These are phyloP conservation scores for Amblyjoppa fuscipennis DNA, from an alignment of 2,888 invertebrate genomes.

Conservation along the genomic window DNA sequence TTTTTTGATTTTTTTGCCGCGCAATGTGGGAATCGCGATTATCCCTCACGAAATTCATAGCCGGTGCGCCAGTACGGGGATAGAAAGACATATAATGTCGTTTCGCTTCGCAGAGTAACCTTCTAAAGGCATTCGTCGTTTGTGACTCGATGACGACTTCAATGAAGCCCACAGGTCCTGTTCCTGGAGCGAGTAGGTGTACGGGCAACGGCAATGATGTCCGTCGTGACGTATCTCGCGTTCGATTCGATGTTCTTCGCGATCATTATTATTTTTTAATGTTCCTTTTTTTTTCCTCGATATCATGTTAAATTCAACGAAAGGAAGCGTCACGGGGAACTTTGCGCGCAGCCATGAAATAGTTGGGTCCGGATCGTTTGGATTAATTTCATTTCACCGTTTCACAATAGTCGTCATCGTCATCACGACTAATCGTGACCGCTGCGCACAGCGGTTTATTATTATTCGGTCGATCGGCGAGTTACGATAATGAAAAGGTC, in stretches of 20 bases:
- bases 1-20: not conserved
- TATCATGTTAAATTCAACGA: not conserved
- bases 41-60: slow-evolving; percentile 37
- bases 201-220: not conserved
- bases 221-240: not conserved
- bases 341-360: not conserved
- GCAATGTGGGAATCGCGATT: not conserved
- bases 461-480: slow-evolving; percentile 4
- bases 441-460: not conserved
- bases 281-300: too few relatives aligned
- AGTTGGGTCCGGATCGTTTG: not conserved
- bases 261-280: not conserved
- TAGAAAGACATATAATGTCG: not conserved
- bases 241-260: not conserved
- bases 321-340: not conserved
- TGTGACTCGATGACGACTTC: slow-evolving; percentile 6
- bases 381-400: not conserved
- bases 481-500: slow-evolving; percentile 26
- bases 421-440: slow-evolving; percentile 25
- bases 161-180: slow-evolving; percentile 19
- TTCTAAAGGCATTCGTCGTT: slow-evolving; percentile 40
- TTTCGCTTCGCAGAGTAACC: slow-evolving; percentile 24
- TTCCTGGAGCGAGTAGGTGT: not conserved
- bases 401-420: slow-evolving; percentile 18
- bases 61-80: not conserved